Evolutionary conservation across 2,888 invertebrate species (phyloP).

Genomic region (Pardosa pseudoannulata): DNA sequence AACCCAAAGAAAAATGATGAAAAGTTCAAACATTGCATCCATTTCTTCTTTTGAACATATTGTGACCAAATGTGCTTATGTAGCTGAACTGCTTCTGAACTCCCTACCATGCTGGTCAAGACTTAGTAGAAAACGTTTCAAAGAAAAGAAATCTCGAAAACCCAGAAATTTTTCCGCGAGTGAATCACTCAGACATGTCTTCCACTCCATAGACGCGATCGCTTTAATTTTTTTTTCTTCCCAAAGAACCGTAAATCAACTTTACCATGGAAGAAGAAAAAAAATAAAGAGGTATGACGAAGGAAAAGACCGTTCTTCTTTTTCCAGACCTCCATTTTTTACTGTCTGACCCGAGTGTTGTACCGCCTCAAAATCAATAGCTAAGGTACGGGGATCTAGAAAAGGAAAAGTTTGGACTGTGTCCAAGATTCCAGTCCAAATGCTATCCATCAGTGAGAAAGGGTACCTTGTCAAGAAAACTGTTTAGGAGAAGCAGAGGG

Average conservation of each 20-base stretch:
- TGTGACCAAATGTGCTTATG: too few species aligned
- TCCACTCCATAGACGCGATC: background rate
- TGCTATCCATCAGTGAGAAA: slow-evolving; percentile 58
- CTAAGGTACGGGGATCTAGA: background rate
- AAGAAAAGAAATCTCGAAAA: background rate
- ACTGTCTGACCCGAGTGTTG: background rate
- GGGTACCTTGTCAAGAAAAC: slow-evolving; percentile 56
- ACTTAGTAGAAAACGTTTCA: background rate
- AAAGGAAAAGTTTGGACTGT: slow-evolving; percentile 39
- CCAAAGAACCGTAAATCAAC: slow-evolving; percentile 7
- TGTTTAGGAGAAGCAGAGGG: slow-evolving; percentile 21
- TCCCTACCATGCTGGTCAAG: background rate
- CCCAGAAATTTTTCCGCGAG: background rate
- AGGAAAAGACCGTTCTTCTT: background rate
- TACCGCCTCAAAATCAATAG: slow-evolving; percentile 3
- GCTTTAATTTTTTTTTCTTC: background rate
- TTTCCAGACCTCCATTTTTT: background rate
- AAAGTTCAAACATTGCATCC: too few species aligned
- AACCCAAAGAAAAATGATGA: too few species aligned
- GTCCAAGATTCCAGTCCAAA: slow-evolving; percentile 46
- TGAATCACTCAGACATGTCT: background rate
- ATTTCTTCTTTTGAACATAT: too few species aligned
- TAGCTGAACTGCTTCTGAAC: background rate
- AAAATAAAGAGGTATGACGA: background rate
- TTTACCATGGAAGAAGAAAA: background rate